Base-by-base conservation (phyloP, 2,888 invertebrate species). In the Drosophila kanekoi region DNA sequence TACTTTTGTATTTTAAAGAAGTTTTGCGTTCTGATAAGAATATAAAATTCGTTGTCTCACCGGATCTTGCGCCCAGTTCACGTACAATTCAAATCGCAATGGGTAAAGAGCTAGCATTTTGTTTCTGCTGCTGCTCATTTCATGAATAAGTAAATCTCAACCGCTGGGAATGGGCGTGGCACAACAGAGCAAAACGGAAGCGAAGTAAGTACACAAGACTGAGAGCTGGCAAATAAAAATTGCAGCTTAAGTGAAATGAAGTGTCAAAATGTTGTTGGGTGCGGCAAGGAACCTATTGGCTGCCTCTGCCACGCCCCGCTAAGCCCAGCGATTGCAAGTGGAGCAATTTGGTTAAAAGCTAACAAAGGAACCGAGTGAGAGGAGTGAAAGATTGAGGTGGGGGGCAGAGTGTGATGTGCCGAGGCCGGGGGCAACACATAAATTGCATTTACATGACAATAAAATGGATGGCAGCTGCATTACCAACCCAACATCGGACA, bases 401-500 rank as follows among this genome's bases (percentile, higher is more conserved):
- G 66, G 56, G 66, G 56, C 43, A 2, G 8, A 13, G 49, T 1
- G 48, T 5, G 10, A 28, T 2, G 28, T 28, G 8, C 28, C 28
- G 37, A 16, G 38, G 8, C 11, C 1, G 16, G 52, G 41, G 60
- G 43, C 32, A 49, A 41, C 57, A 69, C 64, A 75, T 80, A 80
- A 73, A 78, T 72, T 80, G 67, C 83, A 83, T 86, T 78, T 82
- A 82, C 78, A 83, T 79, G 86, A 86, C 83, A 82, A 80, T 80
- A 72, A 76, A 76, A 77, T 72, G 63, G 57, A 60, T 62, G 62
- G 77, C 59, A 65, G 72, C 52, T 72, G 72, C 64, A 68, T 63
- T 73, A 73, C 63, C 56, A 41, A 60, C 41, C 52, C 61, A 45
- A 45, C n/a, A n/a, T 51, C 32, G 58, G 35, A 49, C 44, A 45